Conservation (phyloP, 2,888 invertebrate genomes). For the Meloe dianella region DNA sequence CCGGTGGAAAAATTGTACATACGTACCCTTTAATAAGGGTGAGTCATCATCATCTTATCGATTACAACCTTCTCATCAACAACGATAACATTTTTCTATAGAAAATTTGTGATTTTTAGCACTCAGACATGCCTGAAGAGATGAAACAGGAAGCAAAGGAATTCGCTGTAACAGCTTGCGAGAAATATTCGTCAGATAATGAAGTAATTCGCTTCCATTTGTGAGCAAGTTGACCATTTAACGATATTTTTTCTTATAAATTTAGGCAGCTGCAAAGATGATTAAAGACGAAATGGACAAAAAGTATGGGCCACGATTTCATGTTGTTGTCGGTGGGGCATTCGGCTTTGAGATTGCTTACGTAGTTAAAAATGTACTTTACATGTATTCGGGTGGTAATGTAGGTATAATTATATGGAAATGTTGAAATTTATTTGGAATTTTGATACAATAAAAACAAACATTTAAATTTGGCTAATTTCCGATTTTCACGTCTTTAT, state of each 20-base stretch:
- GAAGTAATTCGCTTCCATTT: slow-evolving; percentile 65
- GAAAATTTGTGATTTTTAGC: slow-evolving; percentile 61
- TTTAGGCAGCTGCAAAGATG: slow-evolving; percentile 84
- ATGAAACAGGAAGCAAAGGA: slow-evolving; percentile 91
- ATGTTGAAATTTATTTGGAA: slow-evolving; percentile 62
- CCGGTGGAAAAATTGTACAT: slow-evolving; percentile 72
- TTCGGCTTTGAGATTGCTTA: slow-evolving; percentile 93
- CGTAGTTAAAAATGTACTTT: slow-evolving; percentile 85
- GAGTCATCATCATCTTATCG: slow-evolving; percentile 47
- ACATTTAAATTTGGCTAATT: slow-evolving; percentile 13
- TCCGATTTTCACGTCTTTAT: neutral
- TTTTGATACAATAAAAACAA: slow-evolving; percentile 27
- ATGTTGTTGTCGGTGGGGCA: slow-evolving; percentile 95
- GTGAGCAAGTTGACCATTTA: neutral
- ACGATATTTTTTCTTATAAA: neutral
- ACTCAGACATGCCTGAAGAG: slow-evolving; percentile 93
- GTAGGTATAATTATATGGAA: slow-evolving; percentile 90
- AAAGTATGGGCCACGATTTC: slow-evolving; percentile 93
- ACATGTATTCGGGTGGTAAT: slow-evolving; percentile 91
- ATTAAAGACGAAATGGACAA: slow-evolving; percentile 96
- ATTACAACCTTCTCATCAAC: slow-evolving; percentile 13
- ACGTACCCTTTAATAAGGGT: slow-evolving; percentile 85
- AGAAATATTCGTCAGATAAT: slow-evolving; percentile 86
- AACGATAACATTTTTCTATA: neutral
- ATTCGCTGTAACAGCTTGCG: slow-evolving; percentile 90